A percentile compares a stretch with the other conserved stretches of the same genome.
These are phyloP conservation scores for Bilobella aurantiaca DNA, from an alignment of 1,140 invertebrate genomes.

Conservation along the genomic window DNA sequence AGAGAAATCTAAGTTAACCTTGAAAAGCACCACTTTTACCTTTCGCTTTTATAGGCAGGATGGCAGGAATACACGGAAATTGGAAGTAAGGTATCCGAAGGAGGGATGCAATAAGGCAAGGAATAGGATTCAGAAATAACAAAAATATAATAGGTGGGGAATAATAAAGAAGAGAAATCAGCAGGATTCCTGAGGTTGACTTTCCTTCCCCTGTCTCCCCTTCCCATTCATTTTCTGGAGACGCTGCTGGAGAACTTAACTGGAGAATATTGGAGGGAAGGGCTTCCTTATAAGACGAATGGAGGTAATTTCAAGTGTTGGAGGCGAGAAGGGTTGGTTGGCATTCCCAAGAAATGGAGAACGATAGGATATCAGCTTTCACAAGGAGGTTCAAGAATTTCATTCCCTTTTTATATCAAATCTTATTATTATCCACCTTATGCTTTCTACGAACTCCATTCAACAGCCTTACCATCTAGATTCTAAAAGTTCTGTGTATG, in stretches of 20 bases:
- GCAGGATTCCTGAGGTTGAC: background rate
- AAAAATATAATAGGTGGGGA: background rate
- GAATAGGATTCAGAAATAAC: background rate
- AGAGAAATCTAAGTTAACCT: too few relatives aligned
- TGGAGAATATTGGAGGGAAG: background rate
- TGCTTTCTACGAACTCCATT: too few relatives aligned
- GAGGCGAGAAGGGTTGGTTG: background rate
- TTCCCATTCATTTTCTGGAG: background rate
- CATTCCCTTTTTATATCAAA: too few relatives aligned
- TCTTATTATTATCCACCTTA: too few relatives aligned
- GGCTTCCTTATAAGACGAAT: background rate
- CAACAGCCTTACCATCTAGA: too few relatives aligned
- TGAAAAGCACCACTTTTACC: too few relatives aligned
- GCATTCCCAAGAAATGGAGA: background rate
- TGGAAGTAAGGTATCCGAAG: too few relatives aligned
- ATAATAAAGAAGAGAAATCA: slow-evolving; percentile 2
- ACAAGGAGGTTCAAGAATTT: too few relatives aligned
- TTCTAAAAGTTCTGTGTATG: too few relatives aligned
- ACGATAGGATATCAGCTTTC: background rate
- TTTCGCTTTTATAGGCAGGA: too few relatives aligned
- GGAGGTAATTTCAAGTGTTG: background rate
- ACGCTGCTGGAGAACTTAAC: background rate
- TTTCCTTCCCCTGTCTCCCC: background rate
- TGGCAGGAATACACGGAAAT: too few relatives aligned
- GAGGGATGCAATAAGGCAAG: background rate